These are phyloP conservation scores for Jordanella pulchra DNA, from an alignment of 2,797 vertebrate genomes.

Conservation along the genomic window DNA sequence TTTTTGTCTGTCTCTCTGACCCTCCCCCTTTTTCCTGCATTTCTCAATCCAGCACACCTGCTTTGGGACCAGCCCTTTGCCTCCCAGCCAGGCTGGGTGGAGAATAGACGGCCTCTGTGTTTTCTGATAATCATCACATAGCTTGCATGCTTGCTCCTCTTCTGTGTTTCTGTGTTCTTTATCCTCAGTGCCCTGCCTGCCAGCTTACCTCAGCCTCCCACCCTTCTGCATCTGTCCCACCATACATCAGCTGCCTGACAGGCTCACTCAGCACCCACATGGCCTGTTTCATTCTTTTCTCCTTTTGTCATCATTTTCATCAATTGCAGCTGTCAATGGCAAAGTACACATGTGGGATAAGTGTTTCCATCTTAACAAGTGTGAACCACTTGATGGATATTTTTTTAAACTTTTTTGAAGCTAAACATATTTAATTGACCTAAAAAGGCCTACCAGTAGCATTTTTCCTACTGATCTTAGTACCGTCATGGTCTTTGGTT, in stretches of 20 bases:
- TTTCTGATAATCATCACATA: conserved; percentile 82
- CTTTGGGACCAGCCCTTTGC: conserved; percentile 61
- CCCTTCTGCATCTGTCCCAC: conserved; percentile 62
- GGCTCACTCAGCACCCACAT: conserved; percentile 64
- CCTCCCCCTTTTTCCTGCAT: conserved; percentile 12
- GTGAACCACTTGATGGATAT: conserved; percentile 4
- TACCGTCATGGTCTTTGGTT: neutral
- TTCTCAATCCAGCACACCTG: conserved; percentile 76
- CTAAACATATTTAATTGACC: neutral
- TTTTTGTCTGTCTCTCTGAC: conserved; percentile 2
- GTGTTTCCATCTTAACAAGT: conserved; percentile 25
- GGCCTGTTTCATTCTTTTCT: conserved; percentile 57
- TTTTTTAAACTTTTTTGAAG: conserved; percentile 1
- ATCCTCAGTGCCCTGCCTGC: conserved; percentile 52
- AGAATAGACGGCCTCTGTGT: conserved; percentile 80
- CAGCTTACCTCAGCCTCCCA: conserved; percentile 58
- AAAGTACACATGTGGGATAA: conserved; percentile 28
- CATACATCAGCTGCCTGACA: conserved; percentile 74
- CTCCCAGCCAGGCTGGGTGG: conserved; percentile 57
- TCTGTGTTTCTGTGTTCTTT: conserved; percentile 43
- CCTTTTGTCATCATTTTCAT: conserved; percentile 51
- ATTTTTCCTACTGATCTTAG: too few relatives aligned
- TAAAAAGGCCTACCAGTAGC: neutral
- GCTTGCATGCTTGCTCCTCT: conserved; percentile 76
- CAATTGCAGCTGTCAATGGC: conserved; percentile 50